These are phyloP conservation scores for Mus spicilegus DNA, from an alignment of 2,113 vertebrate species.

Conservation along the genomic window DNA sequence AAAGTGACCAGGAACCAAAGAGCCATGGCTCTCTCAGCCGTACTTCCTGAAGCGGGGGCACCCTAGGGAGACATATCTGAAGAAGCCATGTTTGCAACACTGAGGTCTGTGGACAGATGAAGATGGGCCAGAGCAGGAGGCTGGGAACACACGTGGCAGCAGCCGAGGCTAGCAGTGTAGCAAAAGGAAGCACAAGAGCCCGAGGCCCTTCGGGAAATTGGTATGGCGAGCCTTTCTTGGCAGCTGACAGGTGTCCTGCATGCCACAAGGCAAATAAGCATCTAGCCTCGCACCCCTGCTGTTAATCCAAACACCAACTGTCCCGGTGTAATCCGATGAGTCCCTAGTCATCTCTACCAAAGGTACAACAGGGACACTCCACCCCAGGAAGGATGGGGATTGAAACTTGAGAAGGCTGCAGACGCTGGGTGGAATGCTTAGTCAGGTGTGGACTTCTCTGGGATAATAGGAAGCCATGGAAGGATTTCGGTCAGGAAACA, in stretches of 20 bases:
- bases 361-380: background rate
- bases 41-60: rapidly evolving
- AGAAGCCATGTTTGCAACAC: background rate
- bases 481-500: background rate
- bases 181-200: background rate
- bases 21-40: rapidly evolving
- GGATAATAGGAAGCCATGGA: background rate
- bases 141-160: rapidly evolving
- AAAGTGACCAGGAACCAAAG: background rate
- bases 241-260: background rate
- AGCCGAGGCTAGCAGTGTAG: too few relatives aligned
- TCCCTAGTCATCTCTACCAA: too few relatives aligned
- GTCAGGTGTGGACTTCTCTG: background rate
- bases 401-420: background rate
- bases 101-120: background rate
- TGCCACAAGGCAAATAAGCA: background rate
- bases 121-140: background rate
- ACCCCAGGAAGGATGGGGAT: background rate
- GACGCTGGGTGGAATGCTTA: background rate
- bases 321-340: background rate
- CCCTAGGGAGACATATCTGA: background rate
- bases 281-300: background rate
- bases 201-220: background rate
- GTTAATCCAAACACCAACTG: background rate
- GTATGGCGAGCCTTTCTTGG: background rate